phyloP scores from a whole-genome alignment of 2,113 vertebrate species.

The Burhinus oedicnemus region DNA sequence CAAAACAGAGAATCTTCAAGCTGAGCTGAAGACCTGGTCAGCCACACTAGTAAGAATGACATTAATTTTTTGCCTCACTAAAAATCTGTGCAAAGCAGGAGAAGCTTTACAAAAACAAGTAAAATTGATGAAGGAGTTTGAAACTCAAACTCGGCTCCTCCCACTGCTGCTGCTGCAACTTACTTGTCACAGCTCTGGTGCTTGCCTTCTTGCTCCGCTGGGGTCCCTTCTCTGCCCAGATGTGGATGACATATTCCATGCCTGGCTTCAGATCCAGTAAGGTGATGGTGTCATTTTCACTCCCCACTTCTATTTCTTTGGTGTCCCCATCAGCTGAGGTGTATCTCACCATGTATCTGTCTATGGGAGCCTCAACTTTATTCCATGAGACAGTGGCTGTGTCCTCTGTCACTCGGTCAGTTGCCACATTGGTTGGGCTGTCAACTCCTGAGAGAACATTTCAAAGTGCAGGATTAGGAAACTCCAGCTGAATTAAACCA shows the following conservation, averaged over 20 bases:
- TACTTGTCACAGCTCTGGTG: slow-evolving; percentile 77
- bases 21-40: background rate
- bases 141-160: background rate
- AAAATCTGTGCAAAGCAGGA: background rate
- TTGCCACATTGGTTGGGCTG: slow-evolving; percentile 75
- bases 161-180: background rate
- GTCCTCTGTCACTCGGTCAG: slow-evolving; percentile 76
- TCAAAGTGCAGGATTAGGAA: background rate
- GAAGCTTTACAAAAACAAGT: background rate
- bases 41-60: background rate
- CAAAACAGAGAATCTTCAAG: background rate
- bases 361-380: slow-evolving; percentile 73
- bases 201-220: slow-evolving; percentile 73
- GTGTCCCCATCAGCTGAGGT: slow-evolving; percentile 73
- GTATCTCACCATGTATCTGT: slow-evolving; percentile 82
- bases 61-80: background rate
- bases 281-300: slow-evolving; percentile 63
- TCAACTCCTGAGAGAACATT: slow-evolving; percentile 45
- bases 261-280: slow-evolving; percentile 77
- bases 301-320: slow-evolving; percentile 65
- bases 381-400: slow-evolving; percentile 78
- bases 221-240: slow-evolving; percentile 79
- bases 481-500: background rate
- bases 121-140: background rate
- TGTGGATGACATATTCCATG: slow-evolving; percentile 72